Conservation (phyloP, 2,113 vertebrate species). For the Pteronura brasiliensis region DNA sequence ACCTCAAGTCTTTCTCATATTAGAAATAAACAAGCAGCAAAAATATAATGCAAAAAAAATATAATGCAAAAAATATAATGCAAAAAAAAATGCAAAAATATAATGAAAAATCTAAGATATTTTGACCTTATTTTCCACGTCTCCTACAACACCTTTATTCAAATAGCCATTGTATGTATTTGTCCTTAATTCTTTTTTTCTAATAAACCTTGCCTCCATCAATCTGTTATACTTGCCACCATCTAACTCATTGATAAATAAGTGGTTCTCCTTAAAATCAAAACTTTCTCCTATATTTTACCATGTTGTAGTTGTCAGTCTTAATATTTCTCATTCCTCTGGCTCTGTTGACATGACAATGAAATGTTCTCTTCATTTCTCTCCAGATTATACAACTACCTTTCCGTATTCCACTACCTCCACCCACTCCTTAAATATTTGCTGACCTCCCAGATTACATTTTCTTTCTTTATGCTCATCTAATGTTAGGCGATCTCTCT, state of each 20-base stretch:
- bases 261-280: not conserved
- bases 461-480: not conserved
- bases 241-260: not conserved
- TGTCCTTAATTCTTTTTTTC: not conserved
- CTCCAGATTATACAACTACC: not conserved
- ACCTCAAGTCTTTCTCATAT: not conserved
- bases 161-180: not conserved
- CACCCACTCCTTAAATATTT: not conserved
- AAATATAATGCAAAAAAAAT: not conserved
- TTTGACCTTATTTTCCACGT: not conserved
- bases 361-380: not conserved
- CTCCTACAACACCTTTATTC: not conserved
- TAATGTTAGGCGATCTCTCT: not conserved
- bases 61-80: not conserved
- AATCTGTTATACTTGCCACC: not conserved
- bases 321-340: not conserved
- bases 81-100: not conserved
- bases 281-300: not conserved
- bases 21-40: not conserved
- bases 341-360: not conserved
- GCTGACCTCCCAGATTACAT: not conserved
- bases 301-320: not conserved
- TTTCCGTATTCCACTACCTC: not conserved
- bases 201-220: not conserved
- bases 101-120: not conserved